phyloP scores from a whole-genome alignment of 2,797 vertebrate genomes.

The Xerus rutilus region DNA sequence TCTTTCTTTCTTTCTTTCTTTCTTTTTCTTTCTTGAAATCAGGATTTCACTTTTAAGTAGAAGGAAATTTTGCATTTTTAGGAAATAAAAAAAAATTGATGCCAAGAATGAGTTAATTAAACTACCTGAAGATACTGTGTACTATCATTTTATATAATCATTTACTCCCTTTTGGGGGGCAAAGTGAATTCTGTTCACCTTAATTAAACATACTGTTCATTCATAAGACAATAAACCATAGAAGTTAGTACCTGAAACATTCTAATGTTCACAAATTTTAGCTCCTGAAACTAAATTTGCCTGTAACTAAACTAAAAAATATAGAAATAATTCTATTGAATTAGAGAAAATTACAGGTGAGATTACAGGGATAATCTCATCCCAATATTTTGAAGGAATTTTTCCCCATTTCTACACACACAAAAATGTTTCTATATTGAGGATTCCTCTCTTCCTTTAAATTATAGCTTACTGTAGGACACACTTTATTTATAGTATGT shows the following conservation, averaged over 20 bases:
- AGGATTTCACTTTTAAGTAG: neutral
- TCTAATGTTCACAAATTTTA: constrained; percentile 21
- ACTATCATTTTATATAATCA: neutral
- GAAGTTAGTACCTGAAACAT: neutral
- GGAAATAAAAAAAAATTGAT: neutral
- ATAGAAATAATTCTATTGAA: constrained; percentile 36
- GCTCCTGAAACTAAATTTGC: constrained; percentile 30
- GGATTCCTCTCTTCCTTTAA: constrained; percentile 25
- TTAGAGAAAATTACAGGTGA: constrained; percentile 60
- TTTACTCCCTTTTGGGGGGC: neutral
- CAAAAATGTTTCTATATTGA: neutral
- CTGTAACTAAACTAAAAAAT: neutral
- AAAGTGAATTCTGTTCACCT: neutral
- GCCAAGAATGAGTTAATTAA: neutral
- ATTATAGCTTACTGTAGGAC: neutral
- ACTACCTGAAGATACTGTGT: neutral
- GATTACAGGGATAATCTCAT: constrained; percentile 20
- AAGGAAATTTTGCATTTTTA: neutral
- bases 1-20: too few species aligned
- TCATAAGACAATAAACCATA: constrained; percentile 9
- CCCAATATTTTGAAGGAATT: neutral
- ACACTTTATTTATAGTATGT: neutral
- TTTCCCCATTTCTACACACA: neutral
- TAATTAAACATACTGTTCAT: constrained; percentile 31
- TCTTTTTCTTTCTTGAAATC: neutral